Percentiles rank a stretch among this genome's conserved stretches.
Evolutionary conservation across 2,113 vertebrate genomes (phyloP).

Genomic region (Columba janthina): DNA sequence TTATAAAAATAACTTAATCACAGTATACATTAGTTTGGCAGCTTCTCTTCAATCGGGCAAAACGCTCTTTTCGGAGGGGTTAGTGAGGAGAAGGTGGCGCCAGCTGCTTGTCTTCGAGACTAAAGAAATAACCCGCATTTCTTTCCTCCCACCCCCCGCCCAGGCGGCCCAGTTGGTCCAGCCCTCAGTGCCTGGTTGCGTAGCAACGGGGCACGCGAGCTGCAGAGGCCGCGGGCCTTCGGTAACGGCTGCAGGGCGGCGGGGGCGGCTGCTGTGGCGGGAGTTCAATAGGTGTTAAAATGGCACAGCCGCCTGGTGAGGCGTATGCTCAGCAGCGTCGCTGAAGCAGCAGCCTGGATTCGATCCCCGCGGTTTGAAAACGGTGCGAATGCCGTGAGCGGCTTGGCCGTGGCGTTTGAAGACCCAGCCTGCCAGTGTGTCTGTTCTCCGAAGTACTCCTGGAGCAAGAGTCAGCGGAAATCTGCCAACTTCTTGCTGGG

Average conservation of each 20-base stretch:
- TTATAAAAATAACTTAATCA: too few species aligned
- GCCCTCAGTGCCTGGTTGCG: neutral
- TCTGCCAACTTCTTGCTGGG: neutral
- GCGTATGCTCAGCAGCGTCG: neutral
- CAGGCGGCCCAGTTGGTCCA: neutral
- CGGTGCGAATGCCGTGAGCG: neutral
- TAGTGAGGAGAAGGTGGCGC: too few species aligned
- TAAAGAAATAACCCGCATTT: accelerated
- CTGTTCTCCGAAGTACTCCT: neutral
- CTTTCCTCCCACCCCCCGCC: accelerated
- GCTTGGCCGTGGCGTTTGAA: neutral
- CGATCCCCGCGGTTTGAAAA: neutral
- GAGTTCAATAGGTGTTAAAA: neutral
- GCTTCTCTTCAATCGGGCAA: too few species aligned
- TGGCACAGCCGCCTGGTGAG: neutral
- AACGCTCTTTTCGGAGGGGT: accelerated
- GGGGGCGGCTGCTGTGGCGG: too few species aligned
- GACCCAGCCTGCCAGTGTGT: neutral
- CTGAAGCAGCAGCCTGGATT: neutral
- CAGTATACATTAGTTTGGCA: too few species aligned
- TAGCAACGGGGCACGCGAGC: neutral
- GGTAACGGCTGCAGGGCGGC: neutral
- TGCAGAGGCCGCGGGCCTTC: too few species aligned
- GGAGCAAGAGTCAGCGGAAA: neutral
- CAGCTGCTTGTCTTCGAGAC: too few species aligned